Conservation (phyloP, 2,797 vertebrate species). For the Tiaroga cobitis region DNA sequence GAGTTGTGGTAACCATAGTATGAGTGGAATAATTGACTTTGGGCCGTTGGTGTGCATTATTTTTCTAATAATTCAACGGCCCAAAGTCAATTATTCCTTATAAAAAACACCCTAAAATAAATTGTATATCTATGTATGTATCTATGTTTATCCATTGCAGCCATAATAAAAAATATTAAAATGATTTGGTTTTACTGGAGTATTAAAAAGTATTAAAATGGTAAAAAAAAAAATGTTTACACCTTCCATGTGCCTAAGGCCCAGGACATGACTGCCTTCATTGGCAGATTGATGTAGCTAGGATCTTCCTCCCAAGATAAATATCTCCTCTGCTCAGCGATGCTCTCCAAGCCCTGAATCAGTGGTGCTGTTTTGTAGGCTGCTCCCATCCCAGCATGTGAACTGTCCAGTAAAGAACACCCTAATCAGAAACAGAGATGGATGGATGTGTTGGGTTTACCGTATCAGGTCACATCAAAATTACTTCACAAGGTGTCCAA, state of each 20-base stretch:
- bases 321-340: conserved; percentile 63
- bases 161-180: not conserved
- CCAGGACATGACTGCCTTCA: conserved; percentile 69
- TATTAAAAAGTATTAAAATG: not conserved
- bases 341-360: conserved; percentile 63
- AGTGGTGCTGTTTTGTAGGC: conserved; percentile 51
- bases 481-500: not conserved
- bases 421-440: conserved; percentile 44
- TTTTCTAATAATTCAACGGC: too few species aligned
- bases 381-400: conserved; percentile 66
- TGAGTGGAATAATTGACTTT: too few species aligned
- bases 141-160: not conserved
- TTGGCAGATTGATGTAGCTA: conserved; percentile 69
- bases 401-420: conserved; percentile 63
- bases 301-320: conserved; percentile 74
- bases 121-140: too few species aligned
- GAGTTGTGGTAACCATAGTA: too few species aligned
- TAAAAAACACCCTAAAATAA: too few species aligned
- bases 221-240: not conserved
- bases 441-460: conserved; percentile 19
- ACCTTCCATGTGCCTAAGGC: conserved; percentile 53
- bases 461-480: conserved; percentile 33
- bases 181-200: not conserved
- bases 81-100: too few species aligned
- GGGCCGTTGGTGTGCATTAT: too few species aligned